Evolutionary conservation across 2,888 invertebrate species (phyloP).

Genomic region (Drosophila melanosoma): DNA sequence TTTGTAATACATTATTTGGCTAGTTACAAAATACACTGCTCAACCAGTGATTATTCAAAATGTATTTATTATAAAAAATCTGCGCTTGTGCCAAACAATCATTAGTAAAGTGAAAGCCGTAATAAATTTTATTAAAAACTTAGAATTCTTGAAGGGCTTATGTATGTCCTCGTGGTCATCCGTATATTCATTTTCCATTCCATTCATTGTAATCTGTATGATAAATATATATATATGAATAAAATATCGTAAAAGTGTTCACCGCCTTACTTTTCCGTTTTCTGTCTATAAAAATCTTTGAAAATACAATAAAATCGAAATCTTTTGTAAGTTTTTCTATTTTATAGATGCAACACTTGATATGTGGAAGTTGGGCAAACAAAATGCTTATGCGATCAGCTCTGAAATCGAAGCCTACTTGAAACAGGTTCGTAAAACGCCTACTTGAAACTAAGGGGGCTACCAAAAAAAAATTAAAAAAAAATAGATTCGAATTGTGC

Average conservation of each 20-base stretch:
- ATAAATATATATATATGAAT: not conserved
- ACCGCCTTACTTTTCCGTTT: not conserved
- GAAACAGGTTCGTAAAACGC: slow-evolving; percentile 46
- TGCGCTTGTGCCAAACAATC: no score
- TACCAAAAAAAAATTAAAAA: not conserved
- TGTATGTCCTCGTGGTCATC: not conserved
- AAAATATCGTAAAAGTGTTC: not conserved
- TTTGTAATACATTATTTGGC: not conserved
- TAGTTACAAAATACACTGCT: not conserved
- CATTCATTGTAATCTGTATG: not conserved
- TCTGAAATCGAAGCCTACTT: slow-evolving; percentile 20
- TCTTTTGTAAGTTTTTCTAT: not conserved
- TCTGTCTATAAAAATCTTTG: not conserved
- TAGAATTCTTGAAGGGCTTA: not conserved
- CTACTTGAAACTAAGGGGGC: slow-evolving; percentile 25
- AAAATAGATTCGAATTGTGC: slow-evolving; percentile 24
- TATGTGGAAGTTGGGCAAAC: slow-evolving; percentile 3
- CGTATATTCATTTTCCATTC: not conserved
- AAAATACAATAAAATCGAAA: not conserved
- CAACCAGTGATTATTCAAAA: not conserved
- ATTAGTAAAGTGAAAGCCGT: no score
- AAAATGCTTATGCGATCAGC: slow-evolving; percentile 9
- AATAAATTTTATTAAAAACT: no score
- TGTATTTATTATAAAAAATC: not conserved
- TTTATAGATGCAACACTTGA: not conserved